Evolutionary conservation across 2,797 vertebrate species (phyloP).

Genomic region (Takifugu rubripes): DNA sequence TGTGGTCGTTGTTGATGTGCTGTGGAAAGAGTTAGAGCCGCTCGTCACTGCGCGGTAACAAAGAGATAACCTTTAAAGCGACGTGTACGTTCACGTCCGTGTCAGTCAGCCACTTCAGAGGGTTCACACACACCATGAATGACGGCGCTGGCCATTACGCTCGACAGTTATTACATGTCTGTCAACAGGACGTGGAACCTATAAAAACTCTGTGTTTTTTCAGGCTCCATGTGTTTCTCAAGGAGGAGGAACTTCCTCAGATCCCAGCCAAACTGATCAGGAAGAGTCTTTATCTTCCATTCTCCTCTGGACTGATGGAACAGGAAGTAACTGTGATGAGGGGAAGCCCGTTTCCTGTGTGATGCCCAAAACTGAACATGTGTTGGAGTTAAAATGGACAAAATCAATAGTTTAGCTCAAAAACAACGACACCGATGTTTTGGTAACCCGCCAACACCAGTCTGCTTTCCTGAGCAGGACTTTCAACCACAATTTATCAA

Average conservation of each 20-base stretch:
- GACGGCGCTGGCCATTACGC: conserved; percentile 48
- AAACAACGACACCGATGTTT: too few relatives aligned
- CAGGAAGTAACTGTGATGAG: conserved; percentile 15
- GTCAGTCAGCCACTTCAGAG: conserved; percentile 5
- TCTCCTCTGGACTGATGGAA: conserved; percentile 11
- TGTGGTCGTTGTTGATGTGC: conserved; percentile 99
- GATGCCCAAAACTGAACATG: background rate
- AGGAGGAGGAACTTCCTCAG: conserved; percentile 34
- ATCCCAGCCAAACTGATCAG: conserved; percentile 30
- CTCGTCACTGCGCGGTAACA: background rate
- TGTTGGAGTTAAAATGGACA: too few relatives aligned
- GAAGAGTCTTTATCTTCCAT: conserved; percentile 28
- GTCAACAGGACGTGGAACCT: conserved; percentile 49
- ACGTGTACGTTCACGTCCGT: conserved; percentile 1
- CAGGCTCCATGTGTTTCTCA: conserved; percentile 23
- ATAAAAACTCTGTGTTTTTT: conserved; percentile 43
- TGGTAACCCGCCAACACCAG: too few relatives aligned
- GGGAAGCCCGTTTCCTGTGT: conserved; percentile 18
- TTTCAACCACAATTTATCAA: too few relatives aligned
- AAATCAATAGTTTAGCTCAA: too few relatives aligned
- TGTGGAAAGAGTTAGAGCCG: conserved; percentile 46
- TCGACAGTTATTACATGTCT: conserved; percentile 50
- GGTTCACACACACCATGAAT: conserved; percentile 5
- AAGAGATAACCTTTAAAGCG: background rate
- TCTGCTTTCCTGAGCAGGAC: too few relatives aligned